These are phyloP conservation scores for Solea senegalensis DNA, from an alignment of 2,113 vertebrate species.

Conservation along the genomic window DNA sequence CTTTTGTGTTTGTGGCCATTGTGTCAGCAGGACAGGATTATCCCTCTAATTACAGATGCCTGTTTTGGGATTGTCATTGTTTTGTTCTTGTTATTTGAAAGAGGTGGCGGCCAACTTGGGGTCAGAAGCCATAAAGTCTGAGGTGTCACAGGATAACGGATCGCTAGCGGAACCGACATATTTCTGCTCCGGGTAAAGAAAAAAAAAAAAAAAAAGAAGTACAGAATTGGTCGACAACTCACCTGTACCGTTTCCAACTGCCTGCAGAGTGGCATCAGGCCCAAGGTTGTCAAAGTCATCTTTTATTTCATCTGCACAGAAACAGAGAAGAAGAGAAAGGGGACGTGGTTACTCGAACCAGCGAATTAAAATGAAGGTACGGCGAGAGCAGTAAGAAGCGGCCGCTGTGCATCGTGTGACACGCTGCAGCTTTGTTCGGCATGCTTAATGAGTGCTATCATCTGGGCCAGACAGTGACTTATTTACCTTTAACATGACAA, in stretches of 20 bases:
- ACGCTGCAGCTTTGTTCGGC: slow-evolving; percentile 82
- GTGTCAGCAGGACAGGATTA: slow-evolving; percentile 23
- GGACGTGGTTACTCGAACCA: slow-evolving; percentile 26
- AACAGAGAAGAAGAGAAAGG: slow-evolving; percentile 50
- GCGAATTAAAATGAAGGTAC: slow-evolving; percentile 55
- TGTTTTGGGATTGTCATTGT: slow-evolving; percentile 23
- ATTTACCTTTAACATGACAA: slow-evolving; percentile 91
- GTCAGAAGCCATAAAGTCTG: background rate
- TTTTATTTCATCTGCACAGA: slow-evolving; percentile 95
- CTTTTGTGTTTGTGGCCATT: background rate
- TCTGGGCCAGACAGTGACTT: slow-evolving; percentile 82
- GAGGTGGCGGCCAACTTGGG: background rate
- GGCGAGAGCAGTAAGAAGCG: slow-evolving; percentile 50
- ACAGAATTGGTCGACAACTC: slow-evolving; percentile 60
- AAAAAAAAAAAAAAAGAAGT: background rate
- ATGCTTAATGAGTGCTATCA: slow-evolving; percentile 85
- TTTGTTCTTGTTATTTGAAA: slow-evolving; percentile 20
- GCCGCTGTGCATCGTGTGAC: slow-evolving; percentile 74
- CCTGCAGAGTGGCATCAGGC: slow-evolving; percentile 89
- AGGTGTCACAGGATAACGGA: background rate
- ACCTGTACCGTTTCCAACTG: slow-evolving; percentile 96
- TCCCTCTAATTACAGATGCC: slow-evolving; percentile 24
- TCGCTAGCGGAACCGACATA: background rate
- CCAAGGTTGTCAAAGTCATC: slow-evolving; percentile 96
- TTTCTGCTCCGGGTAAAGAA: background rate